These are phyloP conservation scores for Steinernema feltiae DNA, from an alignment of 1,140 invertebrate species.

Conservation along the genomic window DNA sequence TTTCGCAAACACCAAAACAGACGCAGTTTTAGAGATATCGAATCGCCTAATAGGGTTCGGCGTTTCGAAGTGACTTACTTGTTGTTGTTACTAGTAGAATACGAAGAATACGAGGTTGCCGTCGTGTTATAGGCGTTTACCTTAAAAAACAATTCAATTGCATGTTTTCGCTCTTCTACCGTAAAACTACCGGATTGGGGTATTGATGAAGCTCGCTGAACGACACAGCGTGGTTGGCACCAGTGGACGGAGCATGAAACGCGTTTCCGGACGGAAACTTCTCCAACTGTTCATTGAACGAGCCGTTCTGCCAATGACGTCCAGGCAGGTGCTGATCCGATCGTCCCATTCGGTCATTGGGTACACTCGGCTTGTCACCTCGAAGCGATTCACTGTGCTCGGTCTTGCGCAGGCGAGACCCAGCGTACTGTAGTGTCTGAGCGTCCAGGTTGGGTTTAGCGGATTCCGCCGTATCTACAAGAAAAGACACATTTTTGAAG, in stretches of 20 bases:
- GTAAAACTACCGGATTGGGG: constrained; percentile 26
- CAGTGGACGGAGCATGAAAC: constrained; percentile 37
- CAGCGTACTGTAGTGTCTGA: constrained; percentile 43
- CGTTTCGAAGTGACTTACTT: no score
- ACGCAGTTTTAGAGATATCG: no score
- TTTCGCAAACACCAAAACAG: background rate
- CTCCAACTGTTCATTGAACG: constrained; percentile 33
- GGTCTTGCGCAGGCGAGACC: constrained; percentile 42
- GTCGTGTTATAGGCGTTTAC: constrained; percentile 22
- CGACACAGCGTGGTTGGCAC: constrained; percentile 32
- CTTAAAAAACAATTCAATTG: background rate
- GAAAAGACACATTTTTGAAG: background rate
- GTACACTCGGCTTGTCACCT: constrained; percentile 40
- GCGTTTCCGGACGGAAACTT: constrained; percentile 31
- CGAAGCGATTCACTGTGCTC: constrained; percentile 37
- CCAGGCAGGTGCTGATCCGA: constrained; percentile 39
- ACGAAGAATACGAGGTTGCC: constrained; percentile 23
- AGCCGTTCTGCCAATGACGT: constrained; percentile 40
- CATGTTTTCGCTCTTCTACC: background rate
- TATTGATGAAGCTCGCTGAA: constrained; percentile 34
- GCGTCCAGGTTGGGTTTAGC: constrained; percentile 37
- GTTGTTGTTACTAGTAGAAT: background rate
- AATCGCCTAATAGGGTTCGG: no score
- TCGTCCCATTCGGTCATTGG: constrained; percentile 41
- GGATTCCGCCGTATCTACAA: constrained; percentile 33